These are phyloP conservation scores for Selenia dentaria DNA, from an alignment of 2,888 invertebrate species.

Conservation along the genomic window DNA sequence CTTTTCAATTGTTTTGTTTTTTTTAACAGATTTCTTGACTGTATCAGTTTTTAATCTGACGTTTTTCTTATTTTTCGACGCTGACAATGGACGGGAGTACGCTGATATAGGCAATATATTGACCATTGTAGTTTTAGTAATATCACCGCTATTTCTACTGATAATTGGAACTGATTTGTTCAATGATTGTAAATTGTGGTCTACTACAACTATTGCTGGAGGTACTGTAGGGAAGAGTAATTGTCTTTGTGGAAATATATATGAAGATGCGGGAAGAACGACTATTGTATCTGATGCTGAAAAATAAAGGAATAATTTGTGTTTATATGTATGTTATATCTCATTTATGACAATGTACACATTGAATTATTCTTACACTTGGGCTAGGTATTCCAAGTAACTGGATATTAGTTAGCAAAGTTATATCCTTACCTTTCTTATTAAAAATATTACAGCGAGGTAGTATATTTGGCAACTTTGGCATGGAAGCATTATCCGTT, in stretches of 20 bases:
- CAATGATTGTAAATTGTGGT: constrained; percentile 62
- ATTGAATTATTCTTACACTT: too few species aligned
- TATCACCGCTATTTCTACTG: constrained; percentile 65
- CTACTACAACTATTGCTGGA: constrained; percentile 71
- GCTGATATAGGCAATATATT: constrained; percentile 79
- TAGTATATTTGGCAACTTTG: constrained; percentile 59
- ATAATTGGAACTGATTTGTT: constrained; percentile 63
- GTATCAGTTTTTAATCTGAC: constrained; percentile 50
- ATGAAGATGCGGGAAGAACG: constrained; percentile 72
- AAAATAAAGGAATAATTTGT: constrained; percentile 39
- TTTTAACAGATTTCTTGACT: constrained; percentile 45
- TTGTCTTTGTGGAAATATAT: constrained; percentile 74
- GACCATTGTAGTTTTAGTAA: constrained; percentile 79
- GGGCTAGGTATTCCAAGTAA: too few species aligned
- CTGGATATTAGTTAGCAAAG: too few species aligned
- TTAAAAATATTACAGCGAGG: constrained; percentile 51
- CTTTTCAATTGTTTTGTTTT: constrained; percentile 36
- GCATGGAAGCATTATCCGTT: constrained; percentile 30
- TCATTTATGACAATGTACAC: not conserved
- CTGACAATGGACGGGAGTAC: constrained; percentile 73
- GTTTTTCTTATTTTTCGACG: constrained; percentile 61
- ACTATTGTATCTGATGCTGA: constrained; percentile 69
- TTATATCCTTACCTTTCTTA: constrained; percentile 57
- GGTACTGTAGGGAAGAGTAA: constrained; percentile 67
- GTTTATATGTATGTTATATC: constrained; percentile 1